A percentile compares a stretch with the other conserved stretches of the same genome.
These are phyloP conservation scores for Varanus salvator DNA, from an alignment of 2,113 vertebrate genomes.

Conservation along the genomic window DNA sequence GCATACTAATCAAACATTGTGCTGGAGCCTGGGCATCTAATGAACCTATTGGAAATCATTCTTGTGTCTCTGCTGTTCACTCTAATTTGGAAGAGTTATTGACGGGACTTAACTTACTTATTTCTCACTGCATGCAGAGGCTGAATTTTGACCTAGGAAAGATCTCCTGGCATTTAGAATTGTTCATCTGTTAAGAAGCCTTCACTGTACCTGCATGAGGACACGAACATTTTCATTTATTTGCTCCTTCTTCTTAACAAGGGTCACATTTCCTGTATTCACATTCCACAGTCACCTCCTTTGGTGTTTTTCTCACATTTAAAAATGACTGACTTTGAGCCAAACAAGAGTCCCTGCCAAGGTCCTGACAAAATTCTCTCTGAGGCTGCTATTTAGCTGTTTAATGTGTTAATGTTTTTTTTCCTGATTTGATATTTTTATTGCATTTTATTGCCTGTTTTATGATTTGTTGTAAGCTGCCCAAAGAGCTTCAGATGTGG, in stretches of 20 bases:
- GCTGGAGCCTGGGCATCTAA: background rate
- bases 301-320: background rate
- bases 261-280: fast-evolving
- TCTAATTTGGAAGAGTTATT: constrained; percentile 4
- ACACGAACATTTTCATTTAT: constrained; percentile 34
- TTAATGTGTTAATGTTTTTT: too few relatives aligned
- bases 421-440: too few relatives aligned
- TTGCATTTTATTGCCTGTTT: too few relatives aligned
- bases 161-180: constrained; percentile 25
- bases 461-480: too few relatives aligned
- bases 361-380: background rate
- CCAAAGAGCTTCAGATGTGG: too few relatives aligned
- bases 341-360: background rate
- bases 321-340: background rate
- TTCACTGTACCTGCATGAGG: constrained; percentile 19
- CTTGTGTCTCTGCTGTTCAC: background rate
- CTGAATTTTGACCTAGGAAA: background rate
- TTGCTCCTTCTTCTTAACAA: constrained; percentile 10
- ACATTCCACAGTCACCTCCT: background rate
- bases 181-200: constrained; percentile 63
- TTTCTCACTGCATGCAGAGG: background rate
- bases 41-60: background rate
- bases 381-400: background rate
- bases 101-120: constrained; percentile 47
- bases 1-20: background rate